Evolutionary conservation across 2,797 vertebrate species (phyloP).

Genomic region (Myotis vivesi): DNA sequence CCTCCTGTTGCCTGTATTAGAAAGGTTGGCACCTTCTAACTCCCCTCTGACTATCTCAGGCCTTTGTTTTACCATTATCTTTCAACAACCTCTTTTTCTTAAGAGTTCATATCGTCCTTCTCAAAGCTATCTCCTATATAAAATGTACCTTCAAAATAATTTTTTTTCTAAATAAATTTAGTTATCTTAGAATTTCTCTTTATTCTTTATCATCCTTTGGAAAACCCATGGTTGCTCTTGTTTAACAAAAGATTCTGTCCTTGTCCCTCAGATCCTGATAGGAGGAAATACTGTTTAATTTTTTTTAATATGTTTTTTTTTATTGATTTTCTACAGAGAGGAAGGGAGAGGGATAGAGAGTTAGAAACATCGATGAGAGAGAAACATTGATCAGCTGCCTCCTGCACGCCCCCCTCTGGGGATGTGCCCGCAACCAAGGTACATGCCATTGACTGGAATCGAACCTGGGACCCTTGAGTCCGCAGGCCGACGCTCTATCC

Average conservation of each 20-base stretch:
- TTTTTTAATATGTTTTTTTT: too few relatives aligned
- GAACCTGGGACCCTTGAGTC: too few relatives aligned
- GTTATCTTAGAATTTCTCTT: background rate
- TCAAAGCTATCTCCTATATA: background rate
- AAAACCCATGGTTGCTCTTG: background rate
- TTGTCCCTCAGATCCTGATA: background rate
- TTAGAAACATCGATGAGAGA: too few relatives aligned
- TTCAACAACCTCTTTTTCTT: background rate
- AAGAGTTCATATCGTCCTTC: background rate
- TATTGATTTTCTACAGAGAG: too few relatives aligned
- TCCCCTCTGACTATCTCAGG: background rate
- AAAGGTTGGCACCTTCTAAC: background rate
- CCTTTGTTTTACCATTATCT: background rate
- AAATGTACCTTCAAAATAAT: background rate
- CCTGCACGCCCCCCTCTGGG: too few relatives aligned
- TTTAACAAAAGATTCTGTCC: background rate
- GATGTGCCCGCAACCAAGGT: too few relatives aligned
- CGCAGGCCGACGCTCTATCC: too few relatives aligned
- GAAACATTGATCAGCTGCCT: too few relatives aligned
- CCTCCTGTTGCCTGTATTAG: background rate
- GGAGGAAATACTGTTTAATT: background rate
- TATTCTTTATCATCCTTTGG: background rate
- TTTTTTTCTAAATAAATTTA: slow-evolving; percentile 8
- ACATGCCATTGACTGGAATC: too few relatives aligned
- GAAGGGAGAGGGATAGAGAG: too few relatives aligned